Evolutionary conservation across 2,797 vertebrate species (phyloP), one percentile per base, ranked within the genome.

Genomic region (Lagocephalus sceleratus): DNA sequence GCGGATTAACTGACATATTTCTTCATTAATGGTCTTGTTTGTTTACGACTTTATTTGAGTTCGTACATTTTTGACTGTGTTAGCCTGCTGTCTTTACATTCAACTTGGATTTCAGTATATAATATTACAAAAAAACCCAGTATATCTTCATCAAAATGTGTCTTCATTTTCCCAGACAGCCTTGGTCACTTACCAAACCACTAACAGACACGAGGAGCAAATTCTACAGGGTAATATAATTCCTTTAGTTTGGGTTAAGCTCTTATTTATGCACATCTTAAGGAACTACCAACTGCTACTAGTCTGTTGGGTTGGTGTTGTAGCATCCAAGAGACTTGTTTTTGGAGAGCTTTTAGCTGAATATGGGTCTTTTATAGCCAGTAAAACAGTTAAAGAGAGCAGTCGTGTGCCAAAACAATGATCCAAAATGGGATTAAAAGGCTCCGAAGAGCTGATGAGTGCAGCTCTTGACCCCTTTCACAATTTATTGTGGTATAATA

Each of bases 401-500:
- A 38, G 42, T 44, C 20, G n/a, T 44, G 42, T 44, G 42, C 42
- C 50, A 46, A 40, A 52, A 49, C 26, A 1, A 43, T 3, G 17
- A 47, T 47, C 32, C 17, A 8, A 52, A 56, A 21, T 20, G 35
- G n/a, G 17, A 43, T 48, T 25, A 5, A 49, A 53, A 54, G 23
- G n/a, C 20, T 41, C 8, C 3, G 9, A 0, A 16, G 38, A 47
- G 35, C 49, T 39, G 35, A 47, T 16, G 20, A n/a, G 17, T 44
- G 42, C 17, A 44, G 42, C 17, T 35, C 32, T 35, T 35, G 25
- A 62, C 60, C 49, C 19, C 49, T 61, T 49, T 51, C 16, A 62
- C 19, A 43, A 16, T 54, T 74, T 54, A 50, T 75, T 76, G 20
- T n/a, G 39, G 22, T 35, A 26, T 26, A 46, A 52, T 68, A 60